phyloP scores from a whole-genome alignment of 2,888 invertebrate genomes.

The Drosophila paramelanica region DNA sequence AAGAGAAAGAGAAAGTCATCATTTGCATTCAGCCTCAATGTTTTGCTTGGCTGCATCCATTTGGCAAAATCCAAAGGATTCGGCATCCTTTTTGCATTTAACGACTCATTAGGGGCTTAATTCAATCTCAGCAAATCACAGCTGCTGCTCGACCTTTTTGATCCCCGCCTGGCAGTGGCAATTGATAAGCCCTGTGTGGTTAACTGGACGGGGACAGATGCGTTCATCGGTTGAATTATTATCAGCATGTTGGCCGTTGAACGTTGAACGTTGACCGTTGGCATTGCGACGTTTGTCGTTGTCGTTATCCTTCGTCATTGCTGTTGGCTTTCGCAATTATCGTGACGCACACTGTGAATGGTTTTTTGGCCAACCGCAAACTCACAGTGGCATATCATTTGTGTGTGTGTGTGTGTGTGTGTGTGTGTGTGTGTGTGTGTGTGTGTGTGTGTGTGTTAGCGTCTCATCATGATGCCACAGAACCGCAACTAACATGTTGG shows the following conservation, averaged over 20 bases:
- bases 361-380: conserved; percentile 59
- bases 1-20: neutral
- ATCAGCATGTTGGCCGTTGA: conserved; percentile 71
- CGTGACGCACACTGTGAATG: conserved; percentile 61
- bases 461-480: conserved; percentile 74
- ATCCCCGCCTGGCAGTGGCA: conserved; percentile 22
- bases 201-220: conserved; percentile 26
- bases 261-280: conserved; percentile 42
- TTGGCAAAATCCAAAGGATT: neutral
- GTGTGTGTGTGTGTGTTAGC: conserved; percentile 29
- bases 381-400: conserved; percentile 59
- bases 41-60: conserved; percentile 8
- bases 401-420: conserved; percentile 5
- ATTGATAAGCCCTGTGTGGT: conserved; percentile 55
- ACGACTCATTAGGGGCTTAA: conserved; percentile 74
- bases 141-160: conserved; percentile 26
- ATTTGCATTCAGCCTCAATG: conserved; percentile 14
- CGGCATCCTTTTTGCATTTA: conserved; percentile 33
- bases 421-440: too few relatives aligned
- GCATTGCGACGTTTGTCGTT: conserved; percentile 34
- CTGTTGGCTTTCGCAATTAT: conserved; percentile 71
- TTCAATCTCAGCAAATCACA: conserved; percentile 60
- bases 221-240: conserved; percentile 72
- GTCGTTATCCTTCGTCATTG: conserved; percentile 24
- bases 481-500: conserved; percentile 74